Base-by-base conservation (phyloP, 2,888 invertebrate genomes). In the Mamestra brassicae region DNA sequence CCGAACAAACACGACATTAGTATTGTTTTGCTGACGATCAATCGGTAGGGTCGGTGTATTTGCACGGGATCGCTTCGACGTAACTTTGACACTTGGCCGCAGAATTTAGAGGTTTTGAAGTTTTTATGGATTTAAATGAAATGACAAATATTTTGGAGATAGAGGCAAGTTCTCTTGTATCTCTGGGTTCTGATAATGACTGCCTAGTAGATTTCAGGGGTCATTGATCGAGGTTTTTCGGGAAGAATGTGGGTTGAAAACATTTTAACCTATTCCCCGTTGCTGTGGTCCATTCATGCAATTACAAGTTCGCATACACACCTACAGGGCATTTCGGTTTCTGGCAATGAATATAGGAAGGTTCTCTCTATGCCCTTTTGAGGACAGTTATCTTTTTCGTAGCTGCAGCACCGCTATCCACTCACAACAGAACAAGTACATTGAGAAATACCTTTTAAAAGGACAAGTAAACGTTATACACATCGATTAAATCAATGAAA, bases 1-100 rank as follows among this genome's bases (percentile, higher is more conserved):
- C 85, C 87, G 87, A 88, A 85, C 86, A 92, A 93, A 94, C 89
- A 92, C 90, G 87, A 85, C 84, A 78, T 89, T 85, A 87, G 90
- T 86, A 87, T 87, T 88, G 89, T 91, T 92, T 90, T 89, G 95
- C 96, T 96, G 96, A 91, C 95, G 96, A 93, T 94, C 93, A 90
- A 92, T 92, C 95, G 94, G 95, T 89, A 96, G 94, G 93, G 93
- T 90, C 89, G 87, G 80, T 75, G 50, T 87, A 91, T 94, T 95
- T 95, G 92, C 89, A 90, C 78, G 89, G 92, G 90, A 88, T 83
- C 81, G 71, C 67, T 88, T 90, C 90, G 89, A 89, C 80, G 80
- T 86, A 88, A 90, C 88, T 92, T 93, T 94, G 90, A 90, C 95
- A 93, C 90, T 84, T 69, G 83, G 67, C 80, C 87, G 95, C 88